Conservation (phyloP, 2,113 vertebrate species). For the Bubo blakistoni region DNA sequence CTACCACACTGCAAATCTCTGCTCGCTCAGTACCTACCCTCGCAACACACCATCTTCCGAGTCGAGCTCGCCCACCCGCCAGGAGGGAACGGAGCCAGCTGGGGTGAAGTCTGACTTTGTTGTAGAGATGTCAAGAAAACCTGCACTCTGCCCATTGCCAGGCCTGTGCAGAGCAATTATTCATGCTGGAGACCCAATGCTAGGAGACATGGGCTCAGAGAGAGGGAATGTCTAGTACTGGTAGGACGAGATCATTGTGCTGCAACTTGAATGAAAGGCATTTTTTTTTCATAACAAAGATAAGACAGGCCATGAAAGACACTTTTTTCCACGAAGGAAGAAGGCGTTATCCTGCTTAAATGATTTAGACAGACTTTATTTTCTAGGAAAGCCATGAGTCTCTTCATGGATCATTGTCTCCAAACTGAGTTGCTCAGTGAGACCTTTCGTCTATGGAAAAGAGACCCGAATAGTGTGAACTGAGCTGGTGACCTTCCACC, state of each 20-base stretch:
- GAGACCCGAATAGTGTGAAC: background rate
- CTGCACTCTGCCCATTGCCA: background rate
- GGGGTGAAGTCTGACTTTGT: background rate
- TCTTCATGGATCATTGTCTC: slow-evolving; percentile 19
- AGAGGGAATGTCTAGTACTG: slow-evolving; percentile 32
- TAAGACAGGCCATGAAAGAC: slow-evolving; percentile 36
- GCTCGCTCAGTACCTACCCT: accelerated
- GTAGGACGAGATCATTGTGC: slow-evolving; percentile 32
- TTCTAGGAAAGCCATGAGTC: slow-evolving; percentile 13
- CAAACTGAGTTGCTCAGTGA: background rate
- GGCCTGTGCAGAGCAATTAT: slow-evolving; percentile 3
- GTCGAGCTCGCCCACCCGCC: background rate
- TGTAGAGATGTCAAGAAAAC: slow-evolving; percentile 17
- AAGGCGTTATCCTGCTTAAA: slow-evolving; percentile 18
- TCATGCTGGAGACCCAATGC: slow-evolving; percentile 35
- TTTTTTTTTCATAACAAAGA: background rate
- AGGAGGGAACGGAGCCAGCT: accelerated
- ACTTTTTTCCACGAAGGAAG: background rate
- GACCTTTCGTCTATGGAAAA: background rate
- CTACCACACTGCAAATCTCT: accelerated
- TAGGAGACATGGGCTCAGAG: slow-evolving; percentile 24
- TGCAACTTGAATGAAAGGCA: slow-evolving; percentile 10
- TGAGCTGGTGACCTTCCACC: background rate
- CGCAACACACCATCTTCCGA: accelerated
- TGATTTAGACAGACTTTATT: slow-evolving; percentile 48